A percentile compares a stretch with the other conserved stretches of the same genome.
Conservation (phyloP, 2,113 vertebrate species). For the Motacilla alba region DNA sequence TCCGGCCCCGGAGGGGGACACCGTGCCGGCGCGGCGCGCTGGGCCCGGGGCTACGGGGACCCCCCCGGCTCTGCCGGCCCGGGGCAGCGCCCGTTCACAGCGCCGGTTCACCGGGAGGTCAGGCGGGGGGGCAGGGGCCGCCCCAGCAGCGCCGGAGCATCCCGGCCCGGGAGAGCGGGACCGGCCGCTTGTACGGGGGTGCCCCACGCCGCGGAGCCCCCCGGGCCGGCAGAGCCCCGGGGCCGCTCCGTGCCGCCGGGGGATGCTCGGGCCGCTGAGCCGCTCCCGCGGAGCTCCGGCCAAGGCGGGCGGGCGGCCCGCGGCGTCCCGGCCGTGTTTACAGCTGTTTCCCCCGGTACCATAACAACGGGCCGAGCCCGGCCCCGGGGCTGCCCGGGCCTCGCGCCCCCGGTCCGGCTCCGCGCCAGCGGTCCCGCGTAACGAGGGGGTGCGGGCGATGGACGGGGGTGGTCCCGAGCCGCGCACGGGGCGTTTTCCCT, state of each 20-base stretch:
- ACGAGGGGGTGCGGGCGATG: not conserved
- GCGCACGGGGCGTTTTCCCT: not conserved
- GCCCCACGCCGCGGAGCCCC: not conserved
- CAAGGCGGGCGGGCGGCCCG: not conserved
- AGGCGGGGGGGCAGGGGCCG: not conserved
- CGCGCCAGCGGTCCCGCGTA: not conserved
- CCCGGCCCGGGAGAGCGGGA: not conserved
- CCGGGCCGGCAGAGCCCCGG: not conserved
- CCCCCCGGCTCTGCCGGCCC: not conserved
- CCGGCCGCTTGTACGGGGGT: not conserved
- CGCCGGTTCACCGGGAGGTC: not conserved
- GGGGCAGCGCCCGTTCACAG: not conserved
- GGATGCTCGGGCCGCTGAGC: not conserved
- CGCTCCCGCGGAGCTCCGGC: not conserved
- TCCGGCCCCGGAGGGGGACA: not conserved
- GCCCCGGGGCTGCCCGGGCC: not conserved
- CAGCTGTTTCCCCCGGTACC: conserved; percentile 21
- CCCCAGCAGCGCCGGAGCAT: not conserved
- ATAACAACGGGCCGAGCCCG: conserved; percentile 19
- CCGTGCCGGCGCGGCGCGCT: not conserved
- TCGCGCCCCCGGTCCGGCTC: not conserved
- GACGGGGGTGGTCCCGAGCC: not conserved
- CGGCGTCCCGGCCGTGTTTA: conserved; percentile 24
- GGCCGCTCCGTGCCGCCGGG: not conserved
- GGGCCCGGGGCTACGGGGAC: not conserved